Conservation (phyloP, 2,113 vertebrate species). For the Collichthys lucidus region DNA sequence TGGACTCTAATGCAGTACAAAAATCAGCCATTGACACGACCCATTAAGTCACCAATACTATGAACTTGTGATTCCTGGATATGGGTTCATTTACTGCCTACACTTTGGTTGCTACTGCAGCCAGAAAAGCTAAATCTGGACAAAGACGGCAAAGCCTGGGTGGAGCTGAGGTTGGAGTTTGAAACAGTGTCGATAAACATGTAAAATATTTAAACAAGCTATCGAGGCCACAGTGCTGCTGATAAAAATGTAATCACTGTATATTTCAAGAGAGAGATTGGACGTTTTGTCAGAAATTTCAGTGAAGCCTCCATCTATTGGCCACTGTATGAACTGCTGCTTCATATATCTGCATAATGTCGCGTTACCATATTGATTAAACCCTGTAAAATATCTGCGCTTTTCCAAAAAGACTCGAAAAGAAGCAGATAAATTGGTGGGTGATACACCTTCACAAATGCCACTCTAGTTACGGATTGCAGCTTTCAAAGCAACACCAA, state of each 20-base stretch:
- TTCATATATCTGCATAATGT: background rate
- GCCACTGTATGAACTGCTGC: background rate
- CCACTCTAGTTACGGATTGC: background rate
- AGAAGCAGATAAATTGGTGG: background rate
- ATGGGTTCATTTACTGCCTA: background rate
- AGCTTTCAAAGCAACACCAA: constrained; percentile 7
- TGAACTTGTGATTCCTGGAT: background rate
- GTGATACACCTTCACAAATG: background rate
- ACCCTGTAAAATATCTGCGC: background rate
- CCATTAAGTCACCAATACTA: background rate
- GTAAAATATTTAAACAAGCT: background rate
- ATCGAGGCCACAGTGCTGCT: background rate
- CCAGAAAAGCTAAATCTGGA: background rate
- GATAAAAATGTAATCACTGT: background rate
- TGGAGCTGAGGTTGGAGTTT: background rate
- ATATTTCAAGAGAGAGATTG: background rate
- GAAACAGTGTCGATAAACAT: background rate
- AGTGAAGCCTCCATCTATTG: background rate
- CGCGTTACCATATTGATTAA: background rate
- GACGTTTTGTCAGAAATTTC: background rate
- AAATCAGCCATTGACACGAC: background rate
- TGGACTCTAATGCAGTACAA: background rate
- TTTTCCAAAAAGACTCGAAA: background rate
- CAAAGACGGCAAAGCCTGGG: background rate
- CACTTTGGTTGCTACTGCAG: background rate